Conservation (phyloP, 2,888 invertebrate species). For the Lasioglossum figueresi region DNA sequence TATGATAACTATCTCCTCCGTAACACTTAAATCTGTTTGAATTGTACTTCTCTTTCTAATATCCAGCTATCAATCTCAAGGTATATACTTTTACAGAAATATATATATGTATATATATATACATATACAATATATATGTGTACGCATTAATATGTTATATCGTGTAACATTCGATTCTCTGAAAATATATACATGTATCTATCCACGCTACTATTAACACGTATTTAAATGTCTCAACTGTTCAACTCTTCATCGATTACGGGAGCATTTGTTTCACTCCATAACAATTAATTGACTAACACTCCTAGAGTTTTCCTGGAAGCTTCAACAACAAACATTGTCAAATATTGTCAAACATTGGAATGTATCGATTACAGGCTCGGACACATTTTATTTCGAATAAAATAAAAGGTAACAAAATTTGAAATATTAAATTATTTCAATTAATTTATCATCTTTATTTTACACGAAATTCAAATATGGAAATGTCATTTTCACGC, state of each 20-base stretch:
- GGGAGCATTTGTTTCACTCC: background rate
- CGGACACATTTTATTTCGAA: background rate
- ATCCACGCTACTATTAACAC: conserved; percentile 14
- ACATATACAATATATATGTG: background rate
- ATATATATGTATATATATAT: background rate
- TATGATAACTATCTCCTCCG: conserved; percentile 24
- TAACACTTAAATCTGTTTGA: conserved; percentile 3
- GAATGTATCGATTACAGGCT: background rate
- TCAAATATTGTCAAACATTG: conserved; percentile 1
- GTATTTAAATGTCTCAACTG: conserved; percentile 22
- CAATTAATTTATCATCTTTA: background rate
- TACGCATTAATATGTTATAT: conserved; percentile 15
- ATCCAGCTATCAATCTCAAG: background rate
- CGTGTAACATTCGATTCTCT: conserved; percentile 21
- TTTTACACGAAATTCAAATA: background rate
- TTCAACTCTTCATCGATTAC: conserved; percentile 8
- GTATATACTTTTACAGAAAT: conserved; percentile 25
- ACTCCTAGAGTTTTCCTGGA: background rate
- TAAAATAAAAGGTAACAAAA: background rate
- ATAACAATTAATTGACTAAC: conserved; percentile 43
- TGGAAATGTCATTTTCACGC: background rate
- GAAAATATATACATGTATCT: conserved; percentile 39
- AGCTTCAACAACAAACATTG: conserved; percentile 2
- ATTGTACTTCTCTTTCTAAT: background rate
- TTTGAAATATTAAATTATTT: background rate